Base-by-base conservation (phyloP, 2,888 invertebrate genomes). In the Drosophila pseudotakahashii region DNA sequence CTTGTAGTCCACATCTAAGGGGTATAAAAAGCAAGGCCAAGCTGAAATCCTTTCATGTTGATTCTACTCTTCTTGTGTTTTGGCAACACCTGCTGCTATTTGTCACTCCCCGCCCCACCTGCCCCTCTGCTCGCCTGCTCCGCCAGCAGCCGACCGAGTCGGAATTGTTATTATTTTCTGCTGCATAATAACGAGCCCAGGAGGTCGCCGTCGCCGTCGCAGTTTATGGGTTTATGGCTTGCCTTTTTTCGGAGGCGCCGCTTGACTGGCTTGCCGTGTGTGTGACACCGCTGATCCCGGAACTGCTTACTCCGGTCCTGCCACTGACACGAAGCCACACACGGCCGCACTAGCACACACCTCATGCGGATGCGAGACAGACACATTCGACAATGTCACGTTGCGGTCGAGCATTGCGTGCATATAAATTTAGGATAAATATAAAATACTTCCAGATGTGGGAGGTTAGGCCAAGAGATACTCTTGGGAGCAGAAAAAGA, bases 361-460 rank as follows among this genome's bases (percentile, higher is more conserved):
- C 61, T 41, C 16, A 19, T n/a, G 16, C 42, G 63, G 48, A 41
- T 62, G 19, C 48, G 42, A 30, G 41, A 23, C 53, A 58, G 52
- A 57, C 62, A 78, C 60, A 88, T 79, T 78, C 80, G 72, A 80
- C 86, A 85, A 73, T 86, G 88, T 82, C 88, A 84, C 88, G 88
- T 80, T 73, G 80, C 55, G 77, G 67, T 77, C 67, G 68, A 71
- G 71, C 52, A 53, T 42, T 60, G 62, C 60, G 63, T 53, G 77
- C 60, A 70, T 71, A 81, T 79, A 84, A 84, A 79, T 79, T 79
- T 57, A 26, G 68, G 63, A 62, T 71, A 72, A 75, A 75, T 75
- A 69, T 67, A 69, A 63, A 60, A 66, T 58, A 69, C 68, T 3
- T 9, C 37, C 36, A 32, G 13, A 48, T 6, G 32, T 2, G 32